Evolutionary conservation across 2,888 invertebrate species (phyloP).

Genomic region (Acanthopleura granulata): DNA sequence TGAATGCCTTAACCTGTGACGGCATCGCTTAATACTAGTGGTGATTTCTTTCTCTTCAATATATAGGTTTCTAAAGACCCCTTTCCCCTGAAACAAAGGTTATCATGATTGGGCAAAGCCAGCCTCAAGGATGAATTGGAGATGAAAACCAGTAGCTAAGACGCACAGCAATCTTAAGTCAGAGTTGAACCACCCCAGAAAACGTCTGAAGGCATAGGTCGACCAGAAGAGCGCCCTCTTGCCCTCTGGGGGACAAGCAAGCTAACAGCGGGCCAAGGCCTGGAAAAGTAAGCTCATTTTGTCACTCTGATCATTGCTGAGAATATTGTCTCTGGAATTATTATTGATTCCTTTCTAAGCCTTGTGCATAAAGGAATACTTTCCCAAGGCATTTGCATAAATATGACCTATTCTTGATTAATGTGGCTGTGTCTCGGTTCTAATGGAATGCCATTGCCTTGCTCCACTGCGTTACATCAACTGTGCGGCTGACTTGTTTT

Average conservation of each 20-base stretch:
- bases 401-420: constrained; percentile 43
- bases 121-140: too few relatives aligned
- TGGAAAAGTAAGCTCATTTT: constrained; percentile 31
- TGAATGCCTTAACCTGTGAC: too few relatives aligned
- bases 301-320: constrained; percentile 22
- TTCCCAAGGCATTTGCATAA: constrained; percentile 43
- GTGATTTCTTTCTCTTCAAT: too few relatives aligned
- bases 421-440: constrained; percentile 30
- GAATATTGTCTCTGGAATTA: constrained; percentile 39
- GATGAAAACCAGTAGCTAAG: too few relatives aligned
- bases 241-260: not conserved
- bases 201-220: too few relatives aligned
- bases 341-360: constrained; percentile 36
- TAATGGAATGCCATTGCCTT: not conserved
- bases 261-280: constrained; percentile 15
- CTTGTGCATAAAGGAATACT: constrained; percentile 38
- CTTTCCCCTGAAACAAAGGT: too few relatives aligned
- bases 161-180: too few relatives aligned
- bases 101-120: too few relatives aligned
- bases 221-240: not conserved
- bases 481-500: constrained; percentile 3
- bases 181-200: too few relatives aligned
- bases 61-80: too few relatives aligned
- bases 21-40: too few relatives aligned
- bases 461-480: constrained; percentile 15